Conservation (phyloP, 2,113 vertebrate species). For the Anoplopoma fimbria region DNA sequence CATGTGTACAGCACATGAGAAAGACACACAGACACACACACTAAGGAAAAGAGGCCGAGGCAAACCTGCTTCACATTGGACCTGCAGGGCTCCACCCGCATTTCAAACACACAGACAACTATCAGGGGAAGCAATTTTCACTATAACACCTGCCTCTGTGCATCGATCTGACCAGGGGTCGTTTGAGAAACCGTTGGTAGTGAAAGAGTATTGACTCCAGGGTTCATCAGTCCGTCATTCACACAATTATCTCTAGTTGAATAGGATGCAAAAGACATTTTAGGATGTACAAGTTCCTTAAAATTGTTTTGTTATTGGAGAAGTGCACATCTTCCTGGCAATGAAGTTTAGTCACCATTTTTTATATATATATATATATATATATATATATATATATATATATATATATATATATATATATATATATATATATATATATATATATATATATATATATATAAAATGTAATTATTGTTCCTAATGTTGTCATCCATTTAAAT, state of each 20-base stretch:
- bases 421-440: background rate
- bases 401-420: background rate
- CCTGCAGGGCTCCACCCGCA: conserved; percentile 44
- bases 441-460: background rate
- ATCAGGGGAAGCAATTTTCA: conserved; percentile 49
- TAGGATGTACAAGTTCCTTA: background rate
- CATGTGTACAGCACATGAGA: conserved; percentile 1
- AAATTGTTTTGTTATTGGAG: background rate
- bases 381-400: background rate
- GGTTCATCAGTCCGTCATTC: background rate
- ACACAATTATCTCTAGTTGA: background rate
- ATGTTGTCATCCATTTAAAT: conserved; percentile 3
- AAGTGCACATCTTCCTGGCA: background rate
- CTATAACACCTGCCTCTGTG: conserved; percentile 47
- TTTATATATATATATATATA: background rate
- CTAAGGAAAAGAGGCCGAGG: background rate
- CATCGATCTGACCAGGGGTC: conserved; percentile 11
- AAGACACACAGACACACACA: background rate
- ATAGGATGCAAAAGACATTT: background rate
- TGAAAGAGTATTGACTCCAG: background rate
- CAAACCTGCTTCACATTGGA: conserved; percentile 3
- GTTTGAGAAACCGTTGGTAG: background rate
- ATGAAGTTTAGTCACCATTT: background rate
- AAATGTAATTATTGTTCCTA: background rate
- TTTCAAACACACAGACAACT: conserved; percentile 45